A percentile compares a stretch with the other conserved stretches of the same genome.
These are phyloP conservation scores for Dendropsophus ebraccatus DNA, from an alignment of 2,113 vertebrate species.

Conservation along the genomic window DNA sequence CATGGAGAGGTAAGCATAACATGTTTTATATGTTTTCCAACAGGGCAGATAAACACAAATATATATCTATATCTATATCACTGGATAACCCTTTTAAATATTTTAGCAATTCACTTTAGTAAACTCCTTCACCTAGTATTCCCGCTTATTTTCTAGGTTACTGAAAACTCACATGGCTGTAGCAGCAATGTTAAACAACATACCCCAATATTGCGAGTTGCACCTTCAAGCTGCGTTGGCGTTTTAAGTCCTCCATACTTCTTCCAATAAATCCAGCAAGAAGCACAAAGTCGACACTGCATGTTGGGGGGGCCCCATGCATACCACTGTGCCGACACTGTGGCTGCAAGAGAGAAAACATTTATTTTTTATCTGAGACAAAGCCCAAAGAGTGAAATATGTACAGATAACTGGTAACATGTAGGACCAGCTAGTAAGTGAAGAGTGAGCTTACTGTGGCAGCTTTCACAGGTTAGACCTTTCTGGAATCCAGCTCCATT, in stretches of 20 bases:
- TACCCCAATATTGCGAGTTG: slow-evolving; percentile 73
- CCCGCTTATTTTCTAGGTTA: too few relatives aligned
- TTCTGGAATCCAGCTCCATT: slow-evolving; percentile 91
- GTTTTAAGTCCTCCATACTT: slow-evolving; percentile 94
- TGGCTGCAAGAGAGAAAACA: slow-evolving; percentile 69
- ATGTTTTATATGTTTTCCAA: too few relatives aligned
- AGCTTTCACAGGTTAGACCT: slow-evolving; percentile 91
- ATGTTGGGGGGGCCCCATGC: slow-evolving; percentile 96
- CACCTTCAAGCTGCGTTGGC: slow-evolving; percentile 90
- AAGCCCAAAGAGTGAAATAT: too few relatives aligned
- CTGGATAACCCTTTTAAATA: too few relatives aligned
- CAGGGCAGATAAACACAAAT: too few relatives aligned
- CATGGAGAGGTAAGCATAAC: too few relatives aligned
- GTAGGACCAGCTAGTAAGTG: background rate
- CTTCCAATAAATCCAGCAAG: slow-evolving; percentile 98
- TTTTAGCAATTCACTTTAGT: too few relatives aligned
- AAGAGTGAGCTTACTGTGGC: slow-evolving; percentile 84
- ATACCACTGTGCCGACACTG: slow-evolving; percentile 93
- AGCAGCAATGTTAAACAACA: background rate
- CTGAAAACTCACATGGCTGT: too few relatives aligned
- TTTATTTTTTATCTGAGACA: background rate
- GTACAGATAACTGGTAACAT: background rate
- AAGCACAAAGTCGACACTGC: slow-evolving; percentile 93
- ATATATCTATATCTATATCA: too few relatives aligned
- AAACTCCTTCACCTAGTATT: too few relatives aligned